phyloP scores from a whole-genome alignment of 2,888 invertebrate genomes.

The Opisthograptis luteolata region DNA sequence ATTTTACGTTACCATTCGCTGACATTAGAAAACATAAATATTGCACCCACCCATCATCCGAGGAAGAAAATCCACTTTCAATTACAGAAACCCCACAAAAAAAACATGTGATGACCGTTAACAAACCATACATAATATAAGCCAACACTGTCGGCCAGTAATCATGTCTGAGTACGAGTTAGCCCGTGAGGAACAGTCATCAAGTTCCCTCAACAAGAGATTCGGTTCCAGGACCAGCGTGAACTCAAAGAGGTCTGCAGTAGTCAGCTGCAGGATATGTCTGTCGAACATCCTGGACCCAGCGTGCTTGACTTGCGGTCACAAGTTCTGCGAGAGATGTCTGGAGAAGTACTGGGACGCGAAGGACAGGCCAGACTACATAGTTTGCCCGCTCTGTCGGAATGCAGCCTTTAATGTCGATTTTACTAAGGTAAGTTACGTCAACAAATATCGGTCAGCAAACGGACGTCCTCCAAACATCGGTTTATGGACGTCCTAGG shows the following conservation, averaged over 20 bases:
- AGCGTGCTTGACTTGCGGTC: conserved; percentile 60
- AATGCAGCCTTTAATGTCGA: conserved; percentile 48
- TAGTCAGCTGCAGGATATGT: conserved; percentile 63
- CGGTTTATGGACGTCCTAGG: no score
- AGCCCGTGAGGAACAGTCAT: conserved; percentile 12
- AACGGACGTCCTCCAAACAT: no score
- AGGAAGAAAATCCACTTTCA: no score
- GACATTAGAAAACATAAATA: no score
- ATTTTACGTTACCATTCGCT: no score
- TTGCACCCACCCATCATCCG: no score
- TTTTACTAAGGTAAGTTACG: conserved; percentile 59
- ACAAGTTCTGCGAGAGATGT: conserved; percentile 64
- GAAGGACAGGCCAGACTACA: conserved; percentile 51
- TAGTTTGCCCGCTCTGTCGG: conserved; percentile 66
- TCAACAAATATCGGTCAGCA: background rate
- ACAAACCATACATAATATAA: no score
- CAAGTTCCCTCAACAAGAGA: conserved; percentile 17
- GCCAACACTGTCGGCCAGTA: no score
- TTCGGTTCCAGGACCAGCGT: conserved; percentile 39
- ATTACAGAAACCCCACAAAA: no score
- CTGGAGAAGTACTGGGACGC: conserved; percentile 57
- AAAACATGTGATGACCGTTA: no score
- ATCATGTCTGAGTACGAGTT: conserved; percentile 34
- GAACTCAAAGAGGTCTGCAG: conserved; percentile 37
- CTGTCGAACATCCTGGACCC: conserved; percentile 56